Evolutionary conservation across 2,797 vertebrate species (phyloP).

Genomic region (Falco rusticolus): DNA sequence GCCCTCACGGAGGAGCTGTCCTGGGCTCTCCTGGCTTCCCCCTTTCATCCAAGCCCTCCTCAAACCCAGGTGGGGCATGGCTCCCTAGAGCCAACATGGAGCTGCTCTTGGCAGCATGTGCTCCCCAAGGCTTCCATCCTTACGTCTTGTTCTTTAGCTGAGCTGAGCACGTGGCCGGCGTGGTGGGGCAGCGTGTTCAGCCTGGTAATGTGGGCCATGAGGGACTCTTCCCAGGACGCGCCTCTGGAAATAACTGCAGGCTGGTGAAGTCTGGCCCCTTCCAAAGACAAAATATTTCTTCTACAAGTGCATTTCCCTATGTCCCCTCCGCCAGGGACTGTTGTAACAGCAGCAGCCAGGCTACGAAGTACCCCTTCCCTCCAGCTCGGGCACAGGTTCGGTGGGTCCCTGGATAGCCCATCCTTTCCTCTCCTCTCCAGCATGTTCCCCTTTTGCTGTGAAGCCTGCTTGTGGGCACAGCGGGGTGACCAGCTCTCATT

Average conservation of each 20-base stretch:
- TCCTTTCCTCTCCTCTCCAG: not conserved
- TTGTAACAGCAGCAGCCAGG: not conserved
- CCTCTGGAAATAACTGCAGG: not conserved
- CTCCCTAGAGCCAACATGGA: fast-evolving
- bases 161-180: fast-evolving
- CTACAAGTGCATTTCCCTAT: not conserved
- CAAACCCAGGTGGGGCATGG: fast-evolving
- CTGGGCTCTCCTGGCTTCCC: not conserved
- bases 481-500: not conserved
- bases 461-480: not conserved
- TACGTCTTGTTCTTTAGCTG: not conserved
- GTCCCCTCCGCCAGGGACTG: not conserved
- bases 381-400: not conserved
- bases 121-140: not conserved
- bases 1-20: not conserved
- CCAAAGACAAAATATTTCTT: not conserved
- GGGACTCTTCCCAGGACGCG: not conserved
- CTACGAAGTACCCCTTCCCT: not conserved
- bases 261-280: not conserved
- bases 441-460: fast-evolving
- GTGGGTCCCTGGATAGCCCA: not conserved
- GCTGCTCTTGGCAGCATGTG: not conserved
- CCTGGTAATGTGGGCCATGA: not conserved
- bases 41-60: not conserved
- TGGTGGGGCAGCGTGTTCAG: not conserved